A percentile compares a stretch with the other conserved stretches of the same genome.
Evolutionary conservation across 2,888 invertebrate species (phyloP).

Genomic region (Rotaria macrura): DNA sequence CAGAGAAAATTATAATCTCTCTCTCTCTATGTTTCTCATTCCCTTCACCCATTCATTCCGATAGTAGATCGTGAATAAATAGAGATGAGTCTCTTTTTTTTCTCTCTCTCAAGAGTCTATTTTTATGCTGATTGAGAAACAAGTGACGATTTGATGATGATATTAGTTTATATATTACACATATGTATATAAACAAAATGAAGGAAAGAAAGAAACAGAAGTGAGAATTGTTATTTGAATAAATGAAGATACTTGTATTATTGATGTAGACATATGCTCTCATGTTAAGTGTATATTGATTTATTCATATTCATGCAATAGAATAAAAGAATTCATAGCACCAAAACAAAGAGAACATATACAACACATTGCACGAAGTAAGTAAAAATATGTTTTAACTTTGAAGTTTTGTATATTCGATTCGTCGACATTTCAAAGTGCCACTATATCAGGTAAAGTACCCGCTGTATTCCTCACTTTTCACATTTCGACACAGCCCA

Average conservation of each 20-base stretch:
- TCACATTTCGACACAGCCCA: too few species aligned
- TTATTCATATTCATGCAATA: background rate
- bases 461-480: too few species aligned
- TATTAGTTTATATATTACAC: background rate
- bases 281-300: background rate
- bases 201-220: background rate
- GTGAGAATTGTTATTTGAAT: background rate
- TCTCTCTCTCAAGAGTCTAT: background rate
- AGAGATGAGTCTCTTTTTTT: background rate
- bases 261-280: background rate
- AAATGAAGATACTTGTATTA: background rate
- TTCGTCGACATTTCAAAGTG: too few species aligned
- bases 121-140: background rate
- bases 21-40: background rate
- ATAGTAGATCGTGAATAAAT: background rate
- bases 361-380: too few species aligned
- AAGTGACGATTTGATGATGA: slow-evolving; percentile 1
- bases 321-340: too few species aligned
- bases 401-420: too few species aligned
- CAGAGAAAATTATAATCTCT: background rate
- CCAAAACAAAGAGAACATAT: too few species aligned
- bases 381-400: too few species aligned
- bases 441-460: too few species aligned
- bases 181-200: background rate
- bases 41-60: background rate